Base-by-base conservation (phyloP, 2,888 invertebrate genomes). In the Eurytoma californica region DNA sequence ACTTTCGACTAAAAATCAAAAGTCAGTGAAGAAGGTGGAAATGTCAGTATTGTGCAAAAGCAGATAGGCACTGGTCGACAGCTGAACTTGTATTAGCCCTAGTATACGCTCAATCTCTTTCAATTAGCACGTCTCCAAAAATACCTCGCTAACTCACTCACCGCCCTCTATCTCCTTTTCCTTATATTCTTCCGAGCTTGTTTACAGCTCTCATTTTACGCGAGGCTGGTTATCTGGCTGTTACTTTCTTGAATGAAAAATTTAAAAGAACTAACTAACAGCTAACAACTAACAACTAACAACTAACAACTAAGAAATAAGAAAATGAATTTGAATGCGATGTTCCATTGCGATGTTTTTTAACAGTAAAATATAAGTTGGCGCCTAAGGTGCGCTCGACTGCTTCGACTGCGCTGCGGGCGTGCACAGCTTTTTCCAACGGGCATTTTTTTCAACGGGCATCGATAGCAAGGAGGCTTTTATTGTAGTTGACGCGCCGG, bases 121-220 rank as follows among this genome's bases (percentile, higher is more conserved):
- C 76, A 79, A 81, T 81, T 81, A 81, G 81, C 79, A 66, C 76
- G 69, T 77, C 76, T 79, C 81, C 79, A 79, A 79, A 81, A 81
- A 76, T 76, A 79, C 49, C 24, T 67, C 18, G 53, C 79, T 65
- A 61, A 68, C 77, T 28, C 72, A 7, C 58, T 13, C 65, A 2
- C 51, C 53, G 20, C 12, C 24, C 75, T 80, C 69, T 69, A 63
- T 70, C 67, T 67, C 80, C 51, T 67, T 73, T 49, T 61, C 74
- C 24, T 28, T 55, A 13, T 24, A 28, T 60, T 57, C 12, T 18
- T 18, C 39, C n/a, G 3, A 39, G 57, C 4, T 30, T 77, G 72
- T 73, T 77, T 80, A 67, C 77, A 39, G 39, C 69, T 80, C 76
- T 65, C 60, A 53, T 60, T 58, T 74, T 66, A 74, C 74, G 74